Evolutionary conservation across 2,113 vertebrate species (phyloP).

Genomic region (Gracilinanus agilis): DNA sequence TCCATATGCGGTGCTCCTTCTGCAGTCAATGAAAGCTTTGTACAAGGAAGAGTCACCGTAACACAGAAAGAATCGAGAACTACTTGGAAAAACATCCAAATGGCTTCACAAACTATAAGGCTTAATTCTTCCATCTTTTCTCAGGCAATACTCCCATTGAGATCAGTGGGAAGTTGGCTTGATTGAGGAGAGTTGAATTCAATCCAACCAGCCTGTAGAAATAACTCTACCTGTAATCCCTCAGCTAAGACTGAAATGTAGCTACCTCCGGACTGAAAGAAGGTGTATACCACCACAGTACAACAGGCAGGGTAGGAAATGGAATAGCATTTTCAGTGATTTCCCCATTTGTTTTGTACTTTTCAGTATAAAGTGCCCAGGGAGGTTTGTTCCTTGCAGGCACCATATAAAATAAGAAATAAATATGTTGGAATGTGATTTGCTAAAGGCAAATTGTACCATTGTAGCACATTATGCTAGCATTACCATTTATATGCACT

Average conservation of each 20-base stretch:
- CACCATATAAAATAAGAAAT: conserved; percentile 59
- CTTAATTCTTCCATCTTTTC: conserved; percentile 58
- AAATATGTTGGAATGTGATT: conserved; percentile 56
- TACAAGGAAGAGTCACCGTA: conserved; percentile 4
- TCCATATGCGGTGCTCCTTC: neutral
- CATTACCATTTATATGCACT: conserved; percentile 58
- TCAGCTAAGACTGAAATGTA: conserved; percentile 22
- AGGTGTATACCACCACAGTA: conserved; percentile 7
- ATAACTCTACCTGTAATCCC: conserved; percentile 47
- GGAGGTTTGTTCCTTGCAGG: conserved; percentile 57
- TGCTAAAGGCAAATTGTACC: conserved; percentile 59
- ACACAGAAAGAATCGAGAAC: conserved; percentile 28
- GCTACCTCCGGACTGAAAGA: conserved; percentile 33
- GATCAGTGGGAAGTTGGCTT: conserved; percentile 50
- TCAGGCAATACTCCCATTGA: conserved; percentile 17
- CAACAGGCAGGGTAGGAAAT: conserved; percentile 46
- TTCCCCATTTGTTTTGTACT: conserved; percentile 40
- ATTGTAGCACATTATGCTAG: conserved; percentile 60
- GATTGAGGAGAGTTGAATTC: conserved; percentile 44
- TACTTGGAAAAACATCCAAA: neutral
- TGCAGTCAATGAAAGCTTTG: conserved; percentile 22
- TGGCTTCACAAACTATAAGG: conserved; percentile 30
- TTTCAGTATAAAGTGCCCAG: conserved; percentile 34
- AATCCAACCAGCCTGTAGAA: conserved; percentile 40
- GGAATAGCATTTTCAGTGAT: conserved; percentile 17